Conservation (phyloP, 2,797 vertebrate genomes). For the Ambastaia sidthimunki region DNA sequence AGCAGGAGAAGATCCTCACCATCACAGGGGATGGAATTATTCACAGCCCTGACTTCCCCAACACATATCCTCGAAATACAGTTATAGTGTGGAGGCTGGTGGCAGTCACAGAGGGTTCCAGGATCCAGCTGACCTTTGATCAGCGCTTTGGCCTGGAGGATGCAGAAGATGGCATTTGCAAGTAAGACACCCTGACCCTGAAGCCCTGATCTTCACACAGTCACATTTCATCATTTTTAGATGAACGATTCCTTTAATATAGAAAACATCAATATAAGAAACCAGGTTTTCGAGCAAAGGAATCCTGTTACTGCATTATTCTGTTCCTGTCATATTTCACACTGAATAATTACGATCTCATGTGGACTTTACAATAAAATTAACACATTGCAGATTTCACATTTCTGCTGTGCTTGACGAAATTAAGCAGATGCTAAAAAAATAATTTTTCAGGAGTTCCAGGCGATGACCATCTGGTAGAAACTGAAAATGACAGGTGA, state of each 20-base stretch:
- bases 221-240: background rate
- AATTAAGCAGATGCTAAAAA: background rate
- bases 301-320: background rate
- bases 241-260: background rate
- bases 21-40: conserved; percentile 90
- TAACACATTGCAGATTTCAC: background rate
- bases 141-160: conserved; percentile 95
- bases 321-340: background rate
- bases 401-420: background rate
- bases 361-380: background rate
- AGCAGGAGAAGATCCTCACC: conserved; percentile 92
- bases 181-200: conserved; percentile 82
- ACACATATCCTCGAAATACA: conserved; percentile 89
- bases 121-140: conserved; percentile 95
- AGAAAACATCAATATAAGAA: background rate
- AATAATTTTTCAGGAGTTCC: background rate
- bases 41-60: conserved; percentile 93
- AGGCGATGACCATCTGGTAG: background rate
- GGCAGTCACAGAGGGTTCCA: conserved; percentile 82
- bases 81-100: conserved; percentile 90
- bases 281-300: background rate
- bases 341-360: background rate
- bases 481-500: conserved; percentile 1
- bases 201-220: background rate
- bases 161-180: conserved; percentile 95